phyloP scores from a whole-genome alignment of 2,113 vertebrate genomes.

The Pseudonaja textilis region DNA sequence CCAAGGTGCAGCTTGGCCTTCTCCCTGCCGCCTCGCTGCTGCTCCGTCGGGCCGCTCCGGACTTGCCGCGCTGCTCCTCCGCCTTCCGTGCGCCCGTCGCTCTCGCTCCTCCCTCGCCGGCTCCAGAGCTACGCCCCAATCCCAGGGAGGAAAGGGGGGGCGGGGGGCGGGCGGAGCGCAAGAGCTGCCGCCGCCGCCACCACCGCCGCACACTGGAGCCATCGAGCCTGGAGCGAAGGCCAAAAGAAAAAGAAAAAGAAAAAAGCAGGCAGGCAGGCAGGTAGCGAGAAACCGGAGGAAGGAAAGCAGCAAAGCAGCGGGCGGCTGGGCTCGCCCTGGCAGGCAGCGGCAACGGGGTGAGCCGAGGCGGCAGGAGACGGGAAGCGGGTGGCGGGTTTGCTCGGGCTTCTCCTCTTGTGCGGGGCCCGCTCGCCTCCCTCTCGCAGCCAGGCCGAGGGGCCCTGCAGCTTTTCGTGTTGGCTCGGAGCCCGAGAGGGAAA shows the following conservation, averaged over 20 bases:
- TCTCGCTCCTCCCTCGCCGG: slow-evolving; percentile 5
- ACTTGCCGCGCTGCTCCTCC: neutral
- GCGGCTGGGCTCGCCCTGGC: slow-evolving; percentile 5
- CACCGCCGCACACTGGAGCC: neutral
- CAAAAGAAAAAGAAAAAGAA: too few species aligned
- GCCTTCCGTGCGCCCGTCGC: neutral
- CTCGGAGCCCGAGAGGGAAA: neutral
- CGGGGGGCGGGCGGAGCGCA: slow-evolving; percentile 27
- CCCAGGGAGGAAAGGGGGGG: neutral
- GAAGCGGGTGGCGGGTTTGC: neutral
- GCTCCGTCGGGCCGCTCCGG: neutral
- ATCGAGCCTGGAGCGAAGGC: neutral
- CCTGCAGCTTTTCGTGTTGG: slow-evolving; percentile 15
- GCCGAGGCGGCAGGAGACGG: neutral
- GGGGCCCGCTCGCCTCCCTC: neutral
- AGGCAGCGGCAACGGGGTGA: slow-evolving; percentile 14
- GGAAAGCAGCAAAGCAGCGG: neutral
- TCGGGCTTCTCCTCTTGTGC: neutral
- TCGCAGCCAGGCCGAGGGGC: slow-evolving; percentile 22
- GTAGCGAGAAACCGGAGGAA: neutral
- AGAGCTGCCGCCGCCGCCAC: neutral
- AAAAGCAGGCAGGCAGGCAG: neutral
- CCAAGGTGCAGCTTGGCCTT: neutral
- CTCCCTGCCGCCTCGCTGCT: neutral
- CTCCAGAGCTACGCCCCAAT: slow-evolving; percentile 30